A percentile compares a stretch with the other conserved stretches of the same genome.
phyloP scores from a whole-genome alignment of 2,797 vertebrate genomes.

The Vespertilio murinus region DNA sequence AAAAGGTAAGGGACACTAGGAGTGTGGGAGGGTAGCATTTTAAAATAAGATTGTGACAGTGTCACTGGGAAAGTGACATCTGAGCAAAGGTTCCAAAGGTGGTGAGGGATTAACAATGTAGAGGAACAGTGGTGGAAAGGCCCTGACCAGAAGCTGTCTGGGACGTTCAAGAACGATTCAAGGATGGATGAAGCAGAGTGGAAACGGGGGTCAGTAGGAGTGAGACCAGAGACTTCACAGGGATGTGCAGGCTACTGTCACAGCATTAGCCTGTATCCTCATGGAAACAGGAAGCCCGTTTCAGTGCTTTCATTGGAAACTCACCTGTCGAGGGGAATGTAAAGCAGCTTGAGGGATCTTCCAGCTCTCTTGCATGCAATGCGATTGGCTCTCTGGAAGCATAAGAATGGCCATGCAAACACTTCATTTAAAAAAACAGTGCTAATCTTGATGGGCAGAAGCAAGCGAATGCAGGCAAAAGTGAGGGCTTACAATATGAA shows the following conservation, averaged over 20 bases:
- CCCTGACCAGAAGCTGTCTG: neutral
- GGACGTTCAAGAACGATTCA: neutral
- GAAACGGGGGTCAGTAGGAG: neutral
- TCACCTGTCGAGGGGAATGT: conserved; percentile 81
- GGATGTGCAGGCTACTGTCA: no score
- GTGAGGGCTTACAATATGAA: neutral
- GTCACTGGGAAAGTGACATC: neutral
- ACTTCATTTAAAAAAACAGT: neutral
- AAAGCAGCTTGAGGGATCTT: conserved; percentile 59
- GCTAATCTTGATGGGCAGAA: neutral
- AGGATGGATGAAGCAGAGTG: neutral
- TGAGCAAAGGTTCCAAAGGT: neutral
- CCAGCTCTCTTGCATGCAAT: conserved; percentile 73
- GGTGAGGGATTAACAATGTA: neutral
- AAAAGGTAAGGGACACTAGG: neutral
- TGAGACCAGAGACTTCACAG: neutral
- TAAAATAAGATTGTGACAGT: neutral
- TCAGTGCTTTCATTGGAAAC: conserved; percentile 62
- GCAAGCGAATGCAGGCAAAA: neutral
- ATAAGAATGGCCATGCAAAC: conserved; percentile 18
- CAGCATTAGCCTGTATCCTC: neutral
- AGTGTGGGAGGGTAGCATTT: neutral
- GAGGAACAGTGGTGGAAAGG: neutral
- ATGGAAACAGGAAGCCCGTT: neutral
- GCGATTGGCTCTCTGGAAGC: conserved; percentile 82